Evolutionary conservation across 2,113 vertebrate genomes (phyloP).

Genomic region (Pluvianellus socialis): DNA sequence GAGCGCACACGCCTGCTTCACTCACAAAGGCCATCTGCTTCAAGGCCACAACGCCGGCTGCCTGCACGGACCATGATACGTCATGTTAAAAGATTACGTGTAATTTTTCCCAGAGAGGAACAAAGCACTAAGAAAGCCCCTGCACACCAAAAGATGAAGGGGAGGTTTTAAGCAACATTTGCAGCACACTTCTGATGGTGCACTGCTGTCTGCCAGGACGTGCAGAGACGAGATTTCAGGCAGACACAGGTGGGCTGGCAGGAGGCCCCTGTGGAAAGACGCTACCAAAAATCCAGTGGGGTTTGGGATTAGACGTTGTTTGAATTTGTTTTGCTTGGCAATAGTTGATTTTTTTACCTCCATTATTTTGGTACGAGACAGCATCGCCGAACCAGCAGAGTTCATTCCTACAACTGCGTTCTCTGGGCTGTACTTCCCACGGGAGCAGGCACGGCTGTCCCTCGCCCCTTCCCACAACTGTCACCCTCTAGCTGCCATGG

Average conservation of each 20-base stretch:
- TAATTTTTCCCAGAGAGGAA: background rate
- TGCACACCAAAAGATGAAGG: background rate
- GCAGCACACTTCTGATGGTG: background rate
- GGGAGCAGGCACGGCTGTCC: background rate
- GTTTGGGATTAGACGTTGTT: background rate
- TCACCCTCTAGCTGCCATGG: fast-evolving
- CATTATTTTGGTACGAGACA: background rate
- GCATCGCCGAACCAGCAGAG: background rate
- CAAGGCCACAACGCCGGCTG: background rate
- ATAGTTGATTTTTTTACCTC: background rate
- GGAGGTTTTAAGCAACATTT: background rate
- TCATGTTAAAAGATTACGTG: background rate
- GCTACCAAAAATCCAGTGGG: background rate
- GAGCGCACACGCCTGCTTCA: background rate
- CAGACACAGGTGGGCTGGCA: background rate
- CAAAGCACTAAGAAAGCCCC: background rate
- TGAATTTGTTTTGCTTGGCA: background rate
- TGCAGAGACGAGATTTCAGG: background rate
- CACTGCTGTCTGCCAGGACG: background rate
- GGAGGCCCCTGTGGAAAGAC: background rate
- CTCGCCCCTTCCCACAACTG: background rate
- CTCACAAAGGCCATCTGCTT: background rate
- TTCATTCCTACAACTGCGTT: background rate
- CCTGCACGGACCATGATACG: background rate
- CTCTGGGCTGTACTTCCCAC: background rate